Conservation (phyloP, 2,888 invertebrate genomes). For the Scotopteryx bipunctaria region DNA sequence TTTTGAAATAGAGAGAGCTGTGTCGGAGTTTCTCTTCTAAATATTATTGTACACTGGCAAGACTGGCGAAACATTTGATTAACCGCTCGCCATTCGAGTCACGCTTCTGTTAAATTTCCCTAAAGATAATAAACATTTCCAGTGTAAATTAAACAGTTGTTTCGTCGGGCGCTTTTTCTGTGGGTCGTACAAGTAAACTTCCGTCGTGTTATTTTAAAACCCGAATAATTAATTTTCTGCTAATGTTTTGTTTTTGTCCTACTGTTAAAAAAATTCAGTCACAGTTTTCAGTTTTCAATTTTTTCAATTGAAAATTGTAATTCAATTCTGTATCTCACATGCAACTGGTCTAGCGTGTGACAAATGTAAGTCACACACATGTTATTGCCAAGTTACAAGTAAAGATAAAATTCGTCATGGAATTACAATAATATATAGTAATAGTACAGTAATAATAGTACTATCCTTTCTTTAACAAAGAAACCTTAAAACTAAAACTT, state of each 20-base stretch:
- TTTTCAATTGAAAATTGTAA: too few species aligned
- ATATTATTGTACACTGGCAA: conserved; percentile 7
- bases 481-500: too few species aligned
- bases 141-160: conserved; percentile 73
- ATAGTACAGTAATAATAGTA: too few species aligned
- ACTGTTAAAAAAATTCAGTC: not conserved
- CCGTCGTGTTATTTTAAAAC: conserved; percentile 18
- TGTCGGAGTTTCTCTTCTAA: conserved; percentile 12
- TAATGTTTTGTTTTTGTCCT: conserved; percentile 1
- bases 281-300: too few species aligned
- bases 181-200: conserved; percentile 23
- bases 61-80: conserved; percentile 47
- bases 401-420: too few species aligned
- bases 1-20: too few species aligned
- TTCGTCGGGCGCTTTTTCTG: conserved; percentile 43
- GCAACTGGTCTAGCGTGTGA: too few species aligned
- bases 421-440: too few species aligned
- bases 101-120: conserved; percentile 73
- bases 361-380: too few species aligned
- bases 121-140: conserved; percentile 75
- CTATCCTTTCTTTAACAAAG: too few species aligned
- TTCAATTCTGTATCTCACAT: too few species aligned
- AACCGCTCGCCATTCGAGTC: conserved; percentile 61
- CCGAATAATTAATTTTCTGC: conserved; percentile 7
- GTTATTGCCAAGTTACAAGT: too few species aligned